Base-by-base conservation (phyloP, 2,888 invertebrate species). In the Nasonovia ribisnigri region DNA sequence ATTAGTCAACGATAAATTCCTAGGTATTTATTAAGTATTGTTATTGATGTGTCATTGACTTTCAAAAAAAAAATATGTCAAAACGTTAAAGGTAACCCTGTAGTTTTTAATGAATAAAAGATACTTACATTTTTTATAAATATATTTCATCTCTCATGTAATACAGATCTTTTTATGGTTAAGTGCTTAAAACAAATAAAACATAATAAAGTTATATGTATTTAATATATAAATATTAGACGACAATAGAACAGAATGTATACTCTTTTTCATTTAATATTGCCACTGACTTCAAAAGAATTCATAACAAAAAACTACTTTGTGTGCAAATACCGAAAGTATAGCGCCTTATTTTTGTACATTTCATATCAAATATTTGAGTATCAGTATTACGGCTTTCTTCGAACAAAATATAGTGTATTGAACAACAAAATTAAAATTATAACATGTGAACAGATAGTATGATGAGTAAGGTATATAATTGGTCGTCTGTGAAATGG, bases 281-380 rank as follows among this genome's bases (percentile, higher is more conserved):
- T 88, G 26, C 57, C 2, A 88, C 3, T 43, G 57, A 43, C 88
- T 88, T 88, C 57, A 57, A 88, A 88, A 88, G 88, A 88, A 57
- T 88, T 57, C 24, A n/a, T 43, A 11, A 43, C 24, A 43, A 43
- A 26, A 54, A 57, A 88, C 88, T 29, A 88, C 16, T 88, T 57
- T 88, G 26, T 57, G 54, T 57, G 88, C 29, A 88, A 57, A 88
- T 57, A 42, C 13, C 42, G 16, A 88, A 24, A 51, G 29, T 29
- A 11, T 11, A 88, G 11, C 5, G 26, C n/a, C 26, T 88, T 36
- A 88, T 13, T 54, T 54, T 26, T 3, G 6, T 42, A 42, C 54
- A 88, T 26, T 88, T 88, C 42, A 57, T 57, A 42, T 57, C 26
- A 88, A 88, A 88, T 54, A 57, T 43, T 57, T 57, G 26, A 54